These are phyloP conservation scores for Porites evermanni DNA, from an alignment of 92 coral and sea anemone genomes.

Conservation along the genomic window DNA sequence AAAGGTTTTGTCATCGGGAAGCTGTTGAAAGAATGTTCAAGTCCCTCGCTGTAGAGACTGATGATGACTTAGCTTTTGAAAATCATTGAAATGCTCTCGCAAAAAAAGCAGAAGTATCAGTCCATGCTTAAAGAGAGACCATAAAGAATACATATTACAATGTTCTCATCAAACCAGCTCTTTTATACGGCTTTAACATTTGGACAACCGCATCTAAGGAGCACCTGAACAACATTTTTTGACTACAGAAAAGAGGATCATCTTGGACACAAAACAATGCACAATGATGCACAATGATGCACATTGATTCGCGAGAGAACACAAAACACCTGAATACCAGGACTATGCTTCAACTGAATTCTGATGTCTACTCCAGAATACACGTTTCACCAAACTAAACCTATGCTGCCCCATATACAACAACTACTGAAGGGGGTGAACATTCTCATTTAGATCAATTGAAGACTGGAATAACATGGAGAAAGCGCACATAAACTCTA, in stretches of 20 bases:
- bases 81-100: too few species aligned
- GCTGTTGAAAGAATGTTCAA: too few species aligned
- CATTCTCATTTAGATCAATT: too few species aligned
- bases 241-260: slow-evolving; percentile 48
- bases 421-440: too few species aligned
- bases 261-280: slow-evolving; percentile 4
- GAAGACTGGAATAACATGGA: too few species aligned
- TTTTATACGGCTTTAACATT: not conserved
- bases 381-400: too few species aligned
- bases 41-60: too few species aligned
- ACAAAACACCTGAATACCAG: slow-evolving; percentile 5
- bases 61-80: too few species aligned
- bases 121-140: slow-evolving; percentile 9
- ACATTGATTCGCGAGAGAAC: slow-evolving; percentile 14
- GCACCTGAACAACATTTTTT: slow-evolving; percentile 11
- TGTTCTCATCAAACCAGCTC: slow-evolving; percentile 36
- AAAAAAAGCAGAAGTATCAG: slow-evolving; percentile 4
- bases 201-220: slow-evolving; percentile 21
- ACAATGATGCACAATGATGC: not conserved
- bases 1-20: too few species aligned
- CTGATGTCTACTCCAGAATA: too few species aligned
- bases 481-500: too few species aligned
- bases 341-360: slow-evolving; percentile 18
- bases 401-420: too few species aligned
- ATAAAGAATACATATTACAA: slow-evolving; percentile 11